Conservation (phyloP, 2,113 vertebrate species). For the Scalopus aquaticus region DNA sequence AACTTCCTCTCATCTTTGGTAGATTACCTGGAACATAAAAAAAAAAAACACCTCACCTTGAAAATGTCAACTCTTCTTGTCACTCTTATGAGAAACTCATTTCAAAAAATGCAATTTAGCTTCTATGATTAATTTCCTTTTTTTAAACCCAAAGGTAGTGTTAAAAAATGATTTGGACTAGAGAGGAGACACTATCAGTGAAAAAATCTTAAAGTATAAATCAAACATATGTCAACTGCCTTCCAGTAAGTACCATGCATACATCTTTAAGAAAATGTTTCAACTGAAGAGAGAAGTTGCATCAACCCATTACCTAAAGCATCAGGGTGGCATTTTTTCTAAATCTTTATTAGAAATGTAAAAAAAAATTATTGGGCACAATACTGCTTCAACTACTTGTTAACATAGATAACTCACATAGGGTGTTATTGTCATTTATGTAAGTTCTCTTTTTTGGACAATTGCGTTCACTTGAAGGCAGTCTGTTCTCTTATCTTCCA, state of each 20-base stretch:
- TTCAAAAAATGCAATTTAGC: neutral
- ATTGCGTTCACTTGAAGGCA: neutral
- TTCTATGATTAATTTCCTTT: constrained; percentile 31
- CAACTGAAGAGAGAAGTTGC: neutral
- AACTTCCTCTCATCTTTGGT: constrained; percentile 23
- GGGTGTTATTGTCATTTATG: neutral
- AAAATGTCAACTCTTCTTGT: constrained; percentile 10
- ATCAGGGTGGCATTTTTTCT: constrained; percentile 26
- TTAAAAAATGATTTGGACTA: constrained; percentile 47
- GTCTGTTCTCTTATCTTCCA: neutral
- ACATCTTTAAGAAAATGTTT: constrained; percentile 35
- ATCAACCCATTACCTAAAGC: constrained; percentile 32
- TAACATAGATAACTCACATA: neutral
- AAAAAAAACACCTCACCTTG: constrained; percentile 50
- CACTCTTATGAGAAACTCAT: constrained; percentile 37
- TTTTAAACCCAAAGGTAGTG: constrained; percentile 27
- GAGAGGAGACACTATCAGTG: neutral
- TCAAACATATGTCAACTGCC: neutral
- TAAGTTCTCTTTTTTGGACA: neutral
- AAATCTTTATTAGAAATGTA: constrained; percentile 40
- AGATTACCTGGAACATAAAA: neutral
- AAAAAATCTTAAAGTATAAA: constrained; percentile 41
- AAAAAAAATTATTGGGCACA: constrained; percentile 30
- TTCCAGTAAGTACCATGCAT: neutral
- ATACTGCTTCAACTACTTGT: constrained; percentile 1